Base-by-base conservation (phyloP, 2,888 invertebrate species). In the Dryadula phaetusa region DNA sequence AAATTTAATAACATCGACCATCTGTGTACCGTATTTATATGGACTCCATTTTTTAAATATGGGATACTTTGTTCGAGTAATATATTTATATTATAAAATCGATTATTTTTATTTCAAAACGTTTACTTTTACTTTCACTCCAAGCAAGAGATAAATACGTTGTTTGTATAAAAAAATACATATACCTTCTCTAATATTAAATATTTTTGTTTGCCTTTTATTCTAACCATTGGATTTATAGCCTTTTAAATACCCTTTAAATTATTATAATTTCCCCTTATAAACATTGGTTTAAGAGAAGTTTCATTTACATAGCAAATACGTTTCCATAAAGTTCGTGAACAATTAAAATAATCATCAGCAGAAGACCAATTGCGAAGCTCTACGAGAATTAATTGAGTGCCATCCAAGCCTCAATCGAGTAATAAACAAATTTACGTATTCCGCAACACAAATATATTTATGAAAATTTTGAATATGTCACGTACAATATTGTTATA, bases 351-450 rank as follows among this genome's bases (percentile, higher is more conserved):
- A 32, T 28, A 46, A 46, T 25, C 28, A 60, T 46, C 44, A 20
- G 18, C 46, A 44, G 56, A 56, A 60, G 28, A 46, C 44, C 60
- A 60, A 44, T 46, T 46, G 16, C 14, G n/a, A 60, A 60, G 44
- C 28, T 32, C 28, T 32, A 42, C 44, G 60, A 42, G 20, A 60
- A 46, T 44, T 60, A 60, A 60, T 60, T 60, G 18, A 16, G 28
- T 60, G 44, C 20, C 32, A 46, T 28, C 32, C 18, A 44, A 32
- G 32, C 18, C 60, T 44, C 28, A 46, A 32, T 46, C 44, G 42
- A 60, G 44, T 46, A 7, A 60, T 44, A 44, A 25, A 44, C 16
- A 40, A 58, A 58, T 58, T 58, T 58, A 12, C 44, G 44, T 56
- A 10, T 40, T 22, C 4, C 18, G 37, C n/a, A 22, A 40, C 7